phyloP scores from a whole-genome alignment of 2,113 vertebrate genomes.

The Rhegmatorhina hoffmannsi region DNA sequence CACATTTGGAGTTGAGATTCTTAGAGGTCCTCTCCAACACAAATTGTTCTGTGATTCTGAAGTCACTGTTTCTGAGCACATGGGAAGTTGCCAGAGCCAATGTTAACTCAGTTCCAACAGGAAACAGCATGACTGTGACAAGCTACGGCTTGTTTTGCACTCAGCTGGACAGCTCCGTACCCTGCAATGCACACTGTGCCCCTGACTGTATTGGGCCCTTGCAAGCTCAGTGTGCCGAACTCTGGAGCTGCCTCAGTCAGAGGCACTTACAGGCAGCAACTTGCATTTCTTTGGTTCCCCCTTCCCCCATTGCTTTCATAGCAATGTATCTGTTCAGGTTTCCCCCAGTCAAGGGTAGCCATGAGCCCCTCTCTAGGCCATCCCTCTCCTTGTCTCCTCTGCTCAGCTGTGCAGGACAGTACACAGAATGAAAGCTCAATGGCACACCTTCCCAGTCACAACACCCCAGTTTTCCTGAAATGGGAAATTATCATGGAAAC shows the following conservation, averaged over 20 bases:
- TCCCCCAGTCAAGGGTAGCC: neutral
- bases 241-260: neutral
- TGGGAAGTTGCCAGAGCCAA: neutral
- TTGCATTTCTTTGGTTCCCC: accelerated
- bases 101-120: neutral
- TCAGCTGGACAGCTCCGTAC: neutral
- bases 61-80: neutral
- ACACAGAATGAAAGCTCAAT: accelerated
- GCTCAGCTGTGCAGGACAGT: accelerated
- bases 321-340: accelerated
- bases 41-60: neutral
- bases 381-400: accelerated
- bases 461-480: neutral
- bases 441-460: neutral
- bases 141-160: neutral
- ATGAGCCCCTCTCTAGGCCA: neutral
- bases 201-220: accelerated
- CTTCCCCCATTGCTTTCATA: neutral
- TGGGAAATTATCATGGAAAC: neutral
- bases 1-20: neutral
- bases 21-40: neutral
- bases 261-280: neutral
- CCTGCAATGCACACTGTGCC: accelerated
- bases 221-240: accelerated
- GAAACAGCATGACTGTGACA: neutral